These are phyloP conservation scores for Acanthosepion esculentum DNA, from an alignment of 2,888 invertebrate species.

Conservation along the genomic window DNA sequence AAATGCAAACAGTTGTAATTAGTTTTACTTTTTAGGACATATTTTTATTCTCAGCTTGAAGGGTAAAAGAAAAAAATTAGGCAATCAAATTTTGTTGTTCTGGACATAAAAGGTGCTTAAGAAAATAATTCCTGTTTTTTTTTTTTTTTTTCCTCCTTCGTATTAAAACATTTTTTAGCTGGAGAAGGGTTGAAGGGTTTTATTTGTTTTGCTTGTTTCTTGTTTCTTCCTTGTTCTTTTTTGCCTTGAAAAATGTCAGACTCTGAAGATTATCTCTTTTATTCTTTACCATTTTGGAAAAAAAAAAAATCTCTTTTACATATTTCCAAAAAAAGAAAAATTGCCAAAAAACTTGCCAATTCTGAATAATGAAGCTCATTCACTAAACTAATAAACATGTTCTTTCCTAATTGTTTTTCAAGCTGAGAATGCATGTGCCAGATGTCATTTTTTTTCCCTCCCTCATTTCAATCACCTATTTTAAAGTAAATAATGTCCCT, in stretches of 20 bases:
- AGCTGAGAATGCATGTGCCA: background rate
- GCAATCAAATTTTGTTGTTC: background rate
- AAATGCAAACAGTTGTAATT: constrained; percentile 18
- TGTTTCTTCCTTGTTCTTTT: background rate
- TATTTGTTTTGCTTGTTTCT: background rate
- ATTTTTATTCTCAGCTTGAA: background rate
- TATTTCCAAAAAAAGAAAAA: background rate
- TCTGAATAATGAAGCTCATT: background rate
- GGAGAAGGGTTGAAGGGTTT: background rate
- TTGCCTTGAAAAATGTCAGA: background rate
- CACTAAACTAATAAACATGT: background rate
- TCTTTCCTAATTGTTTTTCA: background rate
- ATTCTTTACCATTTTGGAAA: background rate
- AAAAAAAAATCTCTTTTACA: background rate
- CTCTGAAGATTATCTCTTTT: background rate
- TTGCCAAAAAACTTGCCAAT: background rate
- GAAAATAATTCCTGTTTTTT: background rate
- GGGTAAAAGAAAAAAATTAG: background rate
- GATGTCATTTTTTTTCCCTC: background rate
- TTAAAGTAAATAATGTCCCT: background rate
- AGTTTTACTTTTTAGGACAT: background rate
- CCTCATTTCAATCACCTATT: background rate
- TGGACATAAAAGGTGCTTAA: background rate
- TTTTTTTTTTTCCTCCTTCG: background rate
- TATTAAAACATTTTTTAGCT: background rate